Evolutionary conservation across 2,888 invertebrate genomes (phyloP), one percentile per base, ranked within the genome.

Genomic region (Drosophila affinis): DNA sequence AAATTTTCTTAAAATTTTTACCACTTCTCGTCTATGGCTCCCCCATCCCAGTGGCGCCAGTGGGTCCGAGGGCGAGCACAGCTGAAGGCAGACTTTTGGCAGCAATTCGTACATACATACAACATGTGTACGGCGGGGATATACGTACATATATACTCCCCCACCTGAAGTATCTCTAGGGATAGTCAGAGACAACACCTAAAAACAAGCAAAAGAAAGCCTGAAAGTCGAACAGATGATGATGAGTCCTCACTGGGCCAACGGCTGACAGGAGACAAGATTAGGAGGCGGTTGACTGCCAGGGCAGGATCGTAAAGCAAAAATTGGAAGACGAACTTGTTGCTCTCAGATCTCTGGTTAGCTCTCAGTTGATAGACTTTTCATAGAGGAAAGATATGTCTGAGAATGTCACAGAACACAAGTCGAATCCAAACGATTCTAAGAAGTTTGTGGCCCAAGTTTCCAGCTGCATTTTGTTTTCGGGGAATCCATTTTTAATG

Each of bases 191-290:
- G 75, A 79, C 75, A 72, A 18, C 18, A 18, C 1, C 18, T 18
- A 18, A 77, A 80, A 77, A 73, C 53, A 52, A 56, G 24, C 48
- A 39, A 55, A 51, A 39, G 51, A 51, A 52, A 53, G 60, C 27
- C 24, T 34, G 34, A 58, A 49, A 56, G 56, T 21, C 18, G 18
- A 54, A 48, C 61, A 57, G 67, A 60, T 63, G 54, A 60, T 63
- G 54, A 78, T 71, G 62, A 70, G 60, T 52, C 64, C 69, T 74
- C 73, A 76, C 82, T 79, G 69, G 74, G 64, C 56, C 79, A 76
- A 79, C 63, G 54, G 51, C 14, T 7, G 14, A 2, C 0, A 14
- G 14, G 39, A 7, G 3, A 2, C 6, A 39, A 2, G 18, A 18
- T 18, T 18, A 2, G 1, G 1, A 18, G 18, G n/a, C n/a, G n/a